Evolutionary conservation across 2,888 invertebrate species (phyloP).

Genomic region (Noctua comes): DNA sequence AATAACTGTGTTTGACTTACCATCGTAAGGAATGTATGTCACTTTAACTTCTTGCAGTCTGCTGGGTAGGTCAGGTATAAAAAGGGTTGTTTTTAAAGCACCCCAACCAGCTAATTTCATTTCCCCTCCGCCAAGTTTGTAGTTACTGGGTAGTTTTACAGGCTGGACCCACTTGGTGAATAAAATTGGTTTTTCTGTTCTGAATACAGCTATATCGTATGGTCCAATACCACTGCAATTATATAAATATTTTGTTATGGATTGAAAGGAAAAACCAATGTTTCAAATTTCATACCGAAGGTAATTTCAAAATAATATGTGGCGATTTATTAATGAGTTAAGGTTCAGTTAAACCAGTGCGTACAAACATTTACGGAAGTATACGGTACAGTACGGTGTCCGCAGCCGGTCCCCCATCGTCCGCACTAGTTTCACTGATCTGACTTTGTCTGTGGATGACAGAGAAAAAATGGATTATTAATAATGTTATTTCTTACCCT

Average conservation of each 20-base stretch:
- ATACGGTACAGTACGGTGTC: background rate
- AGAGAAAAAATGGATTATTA: background rate
- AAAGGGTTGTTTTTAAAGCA: slow-evolving; percentile 78
- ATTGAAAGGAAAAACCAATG: no score
- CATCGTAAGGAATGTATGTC: slow-evolving; percentile 79
- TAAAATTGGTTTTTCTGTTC: slow-evolving; percentile 75
- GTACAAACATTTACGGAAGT: background rate
- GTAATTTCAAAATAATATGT: no score
- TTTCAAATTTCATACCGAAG: no score
- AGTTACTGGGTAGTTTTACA: slow-evolving; percentile 82
- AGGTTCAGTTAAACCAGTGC: background rate
- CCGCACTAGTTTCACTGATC: background rate
- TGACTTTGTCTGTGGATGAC: background rate
- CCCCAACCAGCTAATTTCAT: slow-evolving; percentile 89
- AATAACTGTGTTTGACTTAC: slow-evolving; percentile 69
- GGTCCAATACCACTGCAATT: slow-evolving; percentile 79
- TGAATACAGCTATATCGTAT: slow-evolving; percentile 90
- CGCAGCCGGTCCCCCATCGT: background rate
- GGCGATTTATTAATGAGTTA: background rate
- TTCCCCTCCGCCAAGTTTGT: slow-evolving; percentile 68
- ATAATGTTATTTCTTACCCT: slow-evolving; percentile 77
- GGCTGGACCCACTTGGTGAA: slow-evolving; percentile 83
- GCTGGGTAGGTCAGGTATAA: slow-evolving; percentile 82
- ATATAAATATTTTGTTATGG: background rate
- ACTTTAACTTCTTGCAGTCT: slow-evolving; percentile 86